phyloP scores from a whole-genome alignment of 2,888 invertebrate genomes.

The Idaea aversata region DNA sequence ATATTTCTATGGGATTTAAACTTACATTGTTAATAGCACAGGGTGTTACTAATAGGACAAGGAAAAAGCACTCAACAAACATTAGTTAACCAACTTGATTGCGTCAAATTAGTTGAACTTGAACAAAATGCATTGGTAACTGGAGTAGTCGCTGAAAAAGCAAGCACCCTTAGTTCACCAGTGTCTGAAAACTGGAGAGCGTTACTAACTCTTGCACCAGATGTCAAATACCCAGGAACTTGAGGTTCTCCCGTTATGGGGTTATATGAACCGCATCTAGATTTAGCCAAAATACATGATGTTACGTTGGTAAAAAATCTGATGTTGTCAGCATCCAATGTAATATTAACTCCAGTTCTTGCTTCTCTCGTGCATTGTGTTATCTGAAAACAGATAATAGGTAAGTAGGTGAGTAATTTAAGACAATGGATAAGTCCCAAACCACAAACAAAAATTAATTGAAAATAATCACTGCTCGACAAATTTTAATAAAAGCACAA shows the following conservation, averaged over 20 bases:
- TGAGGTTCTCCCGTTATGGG: conserved; percentile 84
- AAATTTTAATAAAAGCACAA: not conserved
- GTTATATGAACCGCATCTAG: conserved; percentile 82
- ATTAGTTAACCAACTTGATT: conserved; percentile 74
- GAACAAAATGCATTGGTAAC: conserved; percentile 79
- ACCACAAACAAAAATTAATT: too few species aligned
- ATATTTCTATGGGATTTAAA: too few species aligned
- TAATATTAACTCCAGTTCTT: conserved; percentile 70
- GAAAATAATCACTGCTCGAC: too few species aligned
- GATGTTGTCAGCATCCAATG: conserved; percentile 73
- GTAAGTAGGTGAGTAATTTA: too few species aligned
- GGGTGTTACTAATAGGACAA: not conserved
- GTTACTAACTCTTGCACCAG: conserved; percentile 69
- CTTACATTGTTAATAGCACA: too few species aligned
- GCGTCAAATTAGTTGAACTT: conserved; percentile 69
- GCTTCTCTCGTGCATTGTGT: conserved; percentile 77
- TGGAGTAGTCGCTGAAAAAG: conserved; percentile 74
- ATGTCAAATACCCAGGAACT: conserved; percentile 67
- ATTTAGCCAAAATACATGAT: conserved; percentile 82
- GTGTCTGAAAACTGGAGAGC: conserved; percentile 77
- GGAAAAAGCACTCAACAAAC: conserved; percentile 45
- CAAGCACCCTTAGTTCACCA: conserved; percentile 78
- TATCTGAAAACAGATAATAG: conserved; percentile 54
- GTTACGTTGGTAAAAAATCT: conserved; percentile 82
- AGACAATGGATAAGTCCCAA: too few species aligned